phyloP scores from a whole-genome alignment of 2,797 vertebrate genomes.

The Cynopterus sphinx region DNA sequence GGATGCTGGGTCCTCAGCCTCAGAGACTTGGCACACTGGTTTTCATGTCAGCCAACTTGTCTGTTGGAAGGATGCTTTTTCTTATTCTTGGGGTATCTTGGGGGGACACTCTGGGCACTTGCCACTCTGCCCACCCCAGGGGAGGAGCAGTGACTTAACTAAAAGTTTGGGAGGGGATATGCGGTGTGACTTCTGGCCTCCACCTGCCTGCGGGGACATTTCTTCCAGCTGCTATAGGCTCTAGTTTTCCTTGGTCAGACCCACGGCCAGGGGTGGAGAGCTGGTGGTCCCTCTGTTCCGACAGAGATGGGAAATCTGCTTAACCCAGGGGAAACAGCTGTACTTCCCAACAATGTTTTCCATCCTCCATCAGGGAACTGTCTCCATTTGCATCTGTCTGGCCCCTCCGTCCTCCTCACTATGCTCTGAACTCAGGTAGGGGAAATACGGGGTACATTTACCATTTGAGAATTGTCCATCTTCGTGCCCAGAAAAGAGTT shows the following conservation, averaged over 20 bases:
- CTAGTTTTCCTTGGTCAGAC: neutral
- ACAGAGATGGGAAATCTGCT: neutral
- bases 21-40: neutral
- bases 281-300: neutral
- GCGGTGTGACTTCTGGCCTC: neutral
- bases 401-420: neutral
- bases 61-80: neutral
- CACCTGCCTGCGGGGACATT: too few species aligned
- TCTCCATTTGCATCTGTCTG: rapidly evolving
- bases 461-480: neutral
- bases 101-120: neutral
- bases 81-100: neutral
- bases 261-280: rapidly evolving
- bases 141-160: neutral
- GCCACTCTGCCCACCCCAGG: rapidly evolving
- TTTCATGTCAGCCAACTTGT: neutral
- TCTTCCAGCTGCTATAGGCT: too few species aligned
- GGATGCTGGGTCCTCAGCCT: too few species aligned
- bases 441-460: neutral
- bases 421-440: neutral
- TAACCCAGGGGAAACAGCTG: rapidly evolving
- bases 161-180: neutral
- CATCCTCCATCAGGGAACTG: neutral
- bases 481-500: neutral
- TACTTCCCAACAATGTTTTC: rapidly evolving